phyloP scores from a whole-genome alignment of 2,888 invertebrate species.

The Acholoe squamosa region DNA sequence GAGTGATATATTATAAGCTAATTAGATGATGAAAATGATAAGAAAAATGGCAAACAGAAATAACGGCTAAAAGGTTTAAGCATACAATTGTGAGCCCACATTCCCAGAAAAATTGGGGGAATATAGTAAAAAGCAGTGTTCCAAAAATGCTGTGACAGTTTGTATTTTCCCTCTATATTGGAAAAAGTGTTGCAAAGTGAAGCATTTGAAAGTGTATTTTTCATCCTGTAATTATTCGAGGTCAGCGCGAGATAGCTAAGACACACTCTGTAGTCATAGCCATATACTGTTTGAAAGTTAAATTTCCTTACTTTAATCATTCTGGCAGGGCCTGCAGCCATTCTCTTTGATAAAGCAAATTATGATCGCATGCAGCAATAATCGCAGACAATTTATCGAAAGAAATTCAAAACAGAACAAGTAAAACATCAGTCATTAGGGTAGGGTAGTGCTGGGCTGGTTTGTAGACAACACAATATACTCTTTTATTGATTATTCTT shows the following conservation, averaged over 20 bases:
- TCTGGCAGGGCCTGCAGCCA: constrained; percentile 45
- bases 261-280: neutral
- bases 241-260: no score
- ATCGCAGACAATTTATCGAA: neutral
- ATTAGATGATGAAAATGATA: no score
- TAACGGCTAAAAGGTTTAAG: neutral
- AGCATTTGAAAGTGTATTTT: neutral
- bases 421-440: constrained; percentile 17
- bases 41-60: constrained; percentile 16
- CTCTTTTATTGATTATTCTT: neutral
- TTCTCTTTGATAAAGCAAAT: no score
- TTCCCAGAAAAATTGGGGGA: neutral
- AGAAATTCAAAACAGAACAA: neutral
- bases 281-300: neutral
- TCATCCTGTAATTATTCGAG: no score
- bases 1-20: no score
- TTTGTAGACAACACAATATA: constrained; percentile 30
- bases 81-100: neutral
- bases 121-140: neutral
- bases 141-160: neutral
- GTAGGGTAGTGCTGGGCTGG: constrained; percentile 26
- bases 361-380: no score
- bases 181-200: neutral
- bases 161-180: neutral
- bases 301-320: neutral